Evolutionary conservation across 2,113 vertebrate genomes (phyloP), one percentile per base, ranked within the genome.

Genomic region (Nanger granti): DNA sequence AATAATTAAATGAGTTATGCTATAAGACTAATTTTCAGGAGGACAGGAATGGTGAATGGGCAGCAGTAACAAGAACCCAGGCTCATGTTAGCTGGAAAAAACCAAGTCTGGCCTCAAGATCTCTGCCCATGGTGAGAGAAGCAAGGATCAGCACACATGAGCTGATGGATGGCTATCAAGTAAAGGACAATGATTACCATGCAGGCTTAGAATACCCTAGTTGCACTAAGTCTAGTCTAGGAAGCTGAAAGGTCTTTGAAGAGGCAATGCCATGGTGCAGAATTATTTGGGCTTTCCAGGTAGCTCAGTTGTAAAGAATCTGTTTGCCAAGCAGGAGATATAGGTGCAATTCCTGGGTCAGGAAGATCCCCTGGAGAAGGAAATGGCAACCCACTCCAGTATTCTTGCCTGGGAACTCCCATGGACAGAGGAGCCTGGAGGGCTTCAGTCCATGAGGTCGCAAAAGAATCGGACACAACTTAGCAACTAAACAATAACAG

Each of bases 281-380:
- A 59, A 83, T 57, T 31, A 41, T 22, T 59, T 31, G 54, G 37
- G 73, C 37, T 79, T 44, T 26, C 73, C 73, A 28, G 73, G 37
- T 79, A 11, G 37, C 12, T 79, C 73, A 79, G 5, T 14, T 44
- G 11, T 44, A 79, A 79, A 44, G 3, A 28, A 44, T 79, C 22
- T 28, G 37, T 7, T 26, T 79, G 73, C 73, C 37, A 79, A 79
- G 69, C 69, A 79, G 73, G 37, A 79, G 73, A 79, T 37, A 47
- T 11, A 80, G 41, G 41, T 2, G 0, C 0, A 0, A 37, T 79
- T 13, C 12, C 37, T 44, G 37, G 73, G 73, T 26, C 14, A 41
- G 37, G 37, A 79, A 28, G 37, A 44, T 79, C 6, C 6, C 73
- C 37, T 79, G 73, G 12, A 79, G 73, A 44, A 79, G 73, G 73